Evolutionary conservation across 2,888 invertebrate genomes (phyloP).

Genomic region (Rhingia campestris): DNA sequence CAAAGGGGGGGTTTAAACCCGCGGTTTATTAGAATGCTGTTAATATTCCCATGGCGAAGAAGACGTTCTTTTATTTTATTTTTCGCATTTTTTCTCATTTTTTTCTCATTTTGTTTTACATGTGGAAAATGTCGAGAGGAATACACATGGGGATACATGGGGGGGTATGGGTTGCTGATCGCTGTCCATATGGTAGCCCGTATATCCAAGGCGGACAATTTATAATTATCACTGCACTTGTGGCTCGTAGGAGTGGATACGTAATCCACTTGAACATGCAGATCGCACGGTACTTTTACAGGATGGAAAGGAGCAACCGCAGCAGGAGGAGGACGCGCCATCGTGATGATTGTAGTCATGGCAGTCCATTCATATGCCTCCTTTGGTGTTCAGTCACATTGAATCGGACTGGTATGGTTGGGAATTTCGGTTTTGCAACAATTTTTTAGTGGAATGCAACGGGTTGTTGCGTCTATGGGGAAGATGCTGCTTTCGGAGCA

Average conservation of each 20-base stretch:
- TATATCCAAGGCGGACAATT: constrained; percentile 49
- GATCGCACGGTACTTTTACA: constrained; percentile 28
- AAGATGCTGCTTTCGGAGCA: no score
- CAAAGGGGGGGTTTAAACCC: constrained; percentile 33
- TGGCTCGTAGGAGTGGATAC: constrained; percentile 28
- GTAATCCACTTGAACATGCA: constrained; percentile 53
- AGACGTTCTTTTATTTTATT: constrained; percentile 58
- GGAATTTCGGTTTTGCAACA: no score
- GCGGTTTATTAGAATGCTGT: constrained; percentile 66
- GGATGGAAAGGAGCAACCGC: neutral
- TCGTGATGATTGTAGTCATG: constrained; percentile 16
- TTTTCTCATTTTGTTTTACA: constrained; percentile 51
- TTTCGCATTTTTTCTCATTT: constrained; percentile 10
- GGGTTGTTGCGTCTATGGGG: no score
- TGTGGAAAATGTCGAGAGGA: constrained; percentile 34
- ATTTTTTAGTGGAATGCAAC: no score
- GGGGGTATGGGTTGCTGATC: neutral
- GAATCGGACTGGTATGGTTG: no score
- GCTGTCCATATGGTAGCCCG: constrained; percentile 26
- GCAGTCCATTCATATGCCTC: constrained; percentile 51
- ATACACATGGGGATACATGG: neutral
- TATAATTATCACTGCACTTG: constrained; percentile 61
- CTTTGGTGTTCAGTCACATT: constrained; percentile 25
- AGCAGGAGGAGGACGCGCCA: constrained; percentile 8
- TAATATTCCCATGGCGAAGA: constrained; percentile 72